phyloP scores from a whole-genome alignment of 2,113 vertebrate species.

The Columbina picui region DNA sequence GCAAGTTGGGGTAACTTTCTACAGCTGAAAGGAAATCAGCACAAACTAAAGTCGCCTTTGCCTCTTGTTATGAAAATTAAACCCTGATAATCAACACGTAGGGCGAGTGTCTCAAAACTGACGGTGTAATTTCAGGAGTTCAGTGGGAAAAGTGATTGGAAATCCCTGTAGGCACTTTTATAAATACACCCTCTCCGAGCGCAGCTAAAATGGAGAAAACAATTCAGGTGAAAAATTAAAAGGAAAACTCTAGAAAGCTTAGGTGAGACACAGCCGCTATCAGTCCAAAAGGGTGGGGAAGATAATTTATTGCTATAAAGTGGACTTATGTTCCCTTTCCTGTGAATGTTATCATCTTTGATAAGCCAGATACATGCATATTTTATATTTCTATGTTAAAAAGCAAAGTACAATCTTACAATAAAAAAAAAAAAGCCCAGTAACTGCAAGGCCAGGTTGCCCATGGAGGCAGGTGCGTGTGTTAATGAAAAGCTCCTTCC shows the following conservation, averaged over 20 bases:
- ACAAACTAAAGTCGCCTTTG: not conserved
- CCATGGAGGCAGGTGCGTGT: not conserved
- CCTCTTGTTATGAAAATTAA: not conserved
- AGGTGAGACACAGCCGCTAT: conserved; percentile 32
- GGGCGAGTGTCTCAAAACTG: not conserved
- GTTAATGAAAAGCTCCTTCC: not conserved
- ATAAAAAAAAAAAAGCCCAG: conserved; percentile 23
- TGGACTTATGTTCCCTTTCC: conserved; percentile 74
- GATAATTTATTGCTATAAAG: conserved; percentile 78
- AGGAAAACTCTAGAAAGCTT: conserved; percentile 40
- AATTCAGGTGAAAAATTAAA: conserved; percentile 49
- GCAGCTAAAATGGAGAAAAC: conserved; percentile 27
- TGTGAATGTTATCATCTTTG: conserved; percentile 77
- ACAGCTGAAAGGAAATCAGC: not conserved
- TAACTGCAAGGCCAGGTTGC: not conserved
- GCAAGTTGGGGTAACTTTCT: not conserved
- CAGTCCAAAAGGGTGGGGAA: conserved; percentile 74
- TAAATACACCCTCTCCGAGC: not conserved
- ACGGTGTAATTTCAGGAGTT: not conserved
- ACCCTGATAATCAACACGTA: not conserved
- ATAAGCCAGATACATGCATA: conserved; percentile 70
- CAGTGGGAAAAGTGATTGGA: not conserved
- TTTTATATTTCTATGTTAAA: conserved; percentile 60
- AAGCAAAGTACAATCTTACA: conserved; percentile 57
- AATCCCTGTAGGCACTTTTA: conserved; percentile 5